A percentile compares a stretch with the other conserved stretches of the same genome.
Evolutionary conservation across 2,888 invertebrate genomes (phyloP).

Genomic region (Herminia tarsipennalis): DNA sequence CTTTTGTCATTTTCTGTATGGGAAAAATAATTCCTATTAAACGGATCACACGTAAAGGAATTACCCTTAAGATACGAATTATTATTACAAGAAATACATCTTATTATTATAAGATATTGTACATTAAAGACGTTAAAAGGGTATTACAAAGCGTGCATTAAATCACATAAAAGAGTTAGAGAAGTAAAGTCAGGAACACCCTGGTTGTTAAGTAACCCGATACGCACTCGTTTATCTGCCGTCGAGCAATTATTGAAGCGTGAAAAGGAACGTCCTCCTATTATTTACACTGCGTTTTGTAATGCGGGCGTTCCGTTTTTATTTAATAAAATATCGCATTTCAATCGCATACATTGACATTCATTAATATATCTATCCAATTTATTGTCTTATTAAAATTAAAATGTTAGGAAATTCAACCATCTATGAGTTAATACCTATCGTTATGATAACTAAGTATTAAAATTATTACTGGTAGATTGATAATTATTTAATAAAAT

Average conservation of each 20-base stretch:
- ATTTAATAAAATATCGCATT: conserved; percentile 80
- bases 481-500: no score
- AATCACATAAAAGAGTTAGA: conserved; percentile 70
- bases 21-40: no score
- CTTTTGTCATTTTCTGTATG: no score
- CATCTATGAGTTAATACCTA: no score
- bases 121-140: conserved; percentile 27
- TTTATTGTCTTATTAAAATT: no score
- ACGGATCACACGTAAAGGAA: no score
- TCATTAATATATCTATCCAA: no score
- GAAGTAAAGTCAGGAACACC: conserved; percentile 61
- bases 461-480: no score
- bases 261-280: conserved; percentile 85
- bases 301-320: conserved; percentile 82
- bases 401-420: no score
- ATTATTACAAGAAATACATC: not conserved
- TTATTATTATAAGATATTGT: conserved; percentile 3
- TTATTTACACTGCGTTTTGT: conserved; percentile 83
- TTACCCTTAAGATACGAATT: no score
- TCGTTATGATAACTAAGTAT: no score
- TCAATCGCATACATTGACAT: conserved; percentile 58
- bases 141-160: conserved; percentile 40
- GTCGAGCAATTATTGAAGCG: conserved; percentile 86
- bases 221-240: conserved; percentile 82
- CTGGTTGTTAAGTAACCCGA: conserved; percentile 75